Percentiles rank a stretch among this genome's conserved stretches.
phyloP scores from a whole-genome alignment of 2,888 invertebrate genomes.

The Onthophagus sagittarius region DNA sequence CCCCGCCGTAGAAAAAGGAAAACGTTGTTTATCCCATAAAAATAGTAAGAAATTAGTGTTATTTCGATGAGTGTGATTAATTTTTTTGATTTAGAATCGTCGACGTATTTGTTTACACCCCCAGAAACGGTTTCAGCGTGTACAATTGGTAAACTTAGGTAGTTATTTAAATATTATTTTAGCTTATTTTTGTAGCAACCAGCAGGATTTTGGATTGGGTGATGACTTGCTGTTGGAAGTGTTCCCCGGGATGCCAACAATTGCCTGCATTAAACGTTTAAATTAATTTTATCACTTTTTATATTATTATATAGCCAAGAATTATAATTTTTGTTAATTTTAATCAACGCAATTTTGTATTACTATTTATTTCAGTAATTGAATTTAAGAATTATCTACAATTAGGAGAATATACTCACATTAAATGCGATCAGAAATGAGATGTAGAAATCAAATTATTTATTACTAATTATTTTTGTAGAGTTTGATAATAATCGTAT shows the following conservation, averaged over 20 bases:
- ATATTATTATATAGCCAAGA: too few relatives aligned
- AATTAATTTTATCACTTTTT: background rate
- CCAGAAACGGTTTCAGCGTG: conserved; percentile 16
- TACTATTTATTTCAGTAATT: too few relatives aligned
- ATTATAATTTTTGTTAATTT: too few relatives aligned
- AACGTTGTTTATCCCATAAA: background rate
- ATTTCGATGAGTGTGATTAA: background rate
- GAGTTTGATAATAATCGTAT: too few relatives aligned
- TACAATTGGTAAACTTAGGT: conserved; percentile 2
- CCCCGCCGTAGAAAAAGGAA: background rate
- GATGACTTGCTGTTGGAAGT: conserved; percentile 39
- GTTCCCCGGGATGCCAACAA: conserved; percentile 39
- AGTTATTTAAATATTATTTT: background rate
- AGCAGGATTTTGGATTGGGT: conserved; percentile 34
- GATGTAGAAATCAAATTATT: too few relatives aligned
- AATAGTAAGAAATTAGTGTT: background rate
- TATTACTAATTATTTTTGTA: too few relatives aligned
- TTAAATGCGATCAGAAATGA: too few relatives aligned
- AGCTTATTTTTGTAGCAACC: conserved; percentile 26
- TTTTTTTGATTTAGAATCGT: conserved; percentile 10
- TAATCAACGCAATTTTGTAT: too few relatives aligned
- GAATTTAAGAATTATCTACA: too few relatives aligned
- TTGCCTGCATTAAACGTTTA: conserved; percentile 28
- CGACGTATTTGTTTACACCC: conserved; percentile 19
- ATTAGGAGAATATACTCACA: too few relatives aligned